These are phyloP conservation scores for Hexactinellida sp. DNA, from an alignment of 37 sponge, comb jelly and placozoan species.

Conservation along the genomic window DNA sequence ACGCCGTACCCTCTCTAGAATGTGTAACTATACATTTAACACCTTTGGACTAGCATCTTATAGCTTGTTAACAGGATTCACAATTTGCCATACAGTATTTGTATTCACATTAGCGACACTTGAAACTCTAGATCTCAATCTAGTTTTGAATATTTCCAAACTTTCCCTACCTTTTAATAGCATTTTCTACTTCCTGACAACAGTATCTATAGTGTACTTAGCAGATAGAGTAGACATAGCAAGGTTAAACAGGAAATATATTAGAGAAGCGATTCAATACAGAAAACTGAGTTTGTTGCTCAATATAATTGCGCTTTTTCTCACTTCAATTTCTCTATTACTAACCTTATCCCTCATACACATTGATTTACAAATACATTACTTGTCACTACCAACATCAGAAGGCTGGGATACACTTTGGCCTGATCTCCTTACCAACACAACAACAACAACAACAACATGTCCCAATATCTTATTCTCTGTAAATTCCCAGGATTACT, in stretches of 20 bases:
- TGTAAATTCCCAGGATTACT: background rate
- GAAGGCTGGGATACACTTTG: background rate
- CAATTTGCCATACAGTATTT: constrained; percentile 1
- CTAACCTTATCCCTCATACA: background rate
- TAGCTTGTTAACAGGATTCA: background rate
- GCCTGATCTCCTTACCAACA: background rate
- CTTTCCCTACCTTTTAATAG: background rate
- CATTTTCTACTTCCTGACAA: background rate
- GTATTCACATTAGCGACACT: background rate
- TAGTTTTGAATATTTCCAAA: background rate
- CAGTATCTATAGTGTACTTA: background rate
- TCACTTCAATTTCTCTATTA: background rate
- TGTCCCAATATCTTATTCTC: background rate
- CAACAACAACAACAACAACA: background rate
- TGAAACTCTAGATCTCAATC: background rate
- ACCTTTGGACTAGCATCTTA: background rate
- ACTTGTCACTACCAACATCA: background rate
- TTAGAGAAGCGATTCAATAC: background rate
- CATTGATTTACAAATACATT: background rate
- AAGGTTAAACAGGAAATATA: background rate
- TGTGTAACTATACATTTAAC: background rate
- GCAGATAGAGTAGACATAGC: background rate
- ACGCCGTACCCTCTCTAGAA: background rate
- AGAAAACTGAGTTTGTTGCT: background rate
- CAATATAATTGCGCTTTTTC: background rate